A percentile compares a stretch with the other conserved stretches of the same genome.
Evolutionary conservation across 2,113 vertebrate species (phyloP).

Genomic region (Serinus canaria): DNA sequence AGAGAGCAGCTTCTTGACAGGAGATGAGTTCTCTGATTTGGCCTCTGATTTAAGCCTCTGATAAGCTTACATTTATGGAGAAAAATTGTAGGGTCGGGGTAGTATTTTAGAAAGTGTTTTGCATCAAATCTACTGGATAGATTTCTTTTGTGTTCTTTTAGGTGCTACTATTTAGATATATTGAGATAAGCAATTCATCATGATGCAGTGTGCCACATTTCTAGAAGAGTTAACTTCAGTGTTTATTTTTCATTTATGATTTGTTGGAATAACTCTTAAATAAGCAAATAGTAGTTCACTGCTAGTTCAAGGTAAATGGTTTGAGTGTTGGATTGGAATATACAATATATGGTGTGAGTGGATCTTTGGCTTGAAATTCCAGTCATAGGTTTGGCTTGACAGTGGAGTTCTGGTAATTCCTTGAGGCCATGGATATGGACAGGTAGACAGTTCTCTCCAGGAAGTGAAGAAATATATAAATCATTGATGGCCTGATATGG

Average conservation of each 20-base stretch:
- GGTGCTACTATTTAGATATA: not conserved
- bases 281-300: not conserved
- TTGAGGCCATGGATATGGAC: not conserved
- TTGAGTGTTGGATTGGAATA: not conserved
- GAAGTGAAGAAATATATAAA: not conserved
- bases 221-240: not conserved
- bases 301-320: not conserved
- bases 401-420: not conserved
- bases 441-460: not conserved
- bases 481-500: not conserved
- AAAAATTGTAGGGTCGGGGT: not conserved
- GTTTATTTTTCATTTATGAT: not conserved
- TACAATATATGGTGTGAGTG: not conserved
- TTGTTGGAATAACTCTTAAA: not conserved
- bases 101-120: not conserved
- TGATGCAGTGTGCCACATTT: not conserved
- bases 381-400: not conserved
- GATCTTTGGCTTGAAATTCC: not conserved
- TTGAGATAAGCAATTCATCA: not conserved
- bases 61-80: not conserved
- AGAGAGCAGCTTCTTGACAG: not conserved
- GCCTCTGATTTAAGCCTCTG: not conserved
- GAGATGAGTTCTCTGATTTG: not conserved
- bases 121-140: not conserved
- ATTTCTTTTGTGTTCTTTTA: not conserved